A percentile compares a stretch with the other conserved stretches of the same genome.
These are phyloP conservation scores for Gasteruption jaculator DNA, from an alignment of 2,888 invertebrate genomes.

Conservation along the genomic window DNA sequence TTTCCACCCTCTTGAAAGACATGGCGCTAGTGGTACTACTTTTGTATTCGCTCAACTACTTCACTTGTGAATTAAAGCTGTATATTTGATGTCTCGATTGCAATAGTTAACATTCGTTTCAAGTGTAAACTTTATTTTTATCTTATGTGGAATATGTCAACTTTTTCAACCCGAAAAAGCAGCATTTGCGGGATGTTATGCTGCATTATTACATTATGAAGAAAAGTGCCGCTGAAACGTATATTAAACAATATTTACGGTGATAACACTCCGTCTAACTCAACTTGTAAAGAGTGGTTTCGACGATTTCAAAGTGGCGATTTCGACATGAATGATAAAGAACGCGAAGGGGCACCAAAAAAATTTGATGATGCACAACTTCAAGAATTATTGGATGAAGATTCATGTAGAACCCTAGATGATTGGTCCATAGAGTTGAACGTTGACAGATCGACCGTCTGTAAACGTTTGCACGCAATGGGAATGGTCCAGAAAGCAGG, in stretches of 20 bases:
- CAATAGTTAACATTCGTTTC: neutral
- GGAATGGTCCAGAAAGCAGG: conserved; percentile 10
- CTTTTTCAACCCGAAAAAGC: neutral
- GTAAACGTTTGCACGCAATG: conserved; percentile 12
- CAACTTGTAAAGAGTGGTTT: conserved; percentile 10
- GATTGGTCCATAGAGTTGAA: neutral
- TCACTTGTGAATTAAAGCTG: neutral
- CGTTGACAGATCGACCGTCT: conserved; percentile 8
- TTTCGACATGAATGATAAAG: conserved; percentile 9
- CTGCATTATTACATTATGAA: neutral
- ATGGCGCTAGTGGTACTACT: neutral
- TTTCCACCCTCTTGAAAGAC: no score
- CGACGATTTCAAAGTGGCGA: conserved; percentile 9
- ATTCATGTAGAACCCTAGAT: conserved; percentile 4
- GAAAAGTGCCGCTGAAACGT: conserved; percentile 1
- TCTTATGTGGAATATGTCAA: no score
- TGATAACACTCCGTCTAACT: conserved; percentile 4
- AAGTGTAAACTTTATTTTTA: neutral
- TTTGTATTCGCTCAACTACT: neutral
- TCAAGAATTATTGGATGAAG: conserved; percentile 8
- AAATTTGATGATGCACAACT: conserved; percentile 10
- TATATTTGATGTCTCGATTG: neutral
- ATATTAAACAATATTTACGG: conserved; percentile 6
- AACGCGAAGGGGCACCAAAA: conserved; percentile 8
- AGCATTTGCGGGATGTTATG: neutral